These are phyloP conservation scores for Crocallis elinguaria DNA, from an alignment of 2,888 invertebrate genomes.

Conservation along the genomic window DNA sequence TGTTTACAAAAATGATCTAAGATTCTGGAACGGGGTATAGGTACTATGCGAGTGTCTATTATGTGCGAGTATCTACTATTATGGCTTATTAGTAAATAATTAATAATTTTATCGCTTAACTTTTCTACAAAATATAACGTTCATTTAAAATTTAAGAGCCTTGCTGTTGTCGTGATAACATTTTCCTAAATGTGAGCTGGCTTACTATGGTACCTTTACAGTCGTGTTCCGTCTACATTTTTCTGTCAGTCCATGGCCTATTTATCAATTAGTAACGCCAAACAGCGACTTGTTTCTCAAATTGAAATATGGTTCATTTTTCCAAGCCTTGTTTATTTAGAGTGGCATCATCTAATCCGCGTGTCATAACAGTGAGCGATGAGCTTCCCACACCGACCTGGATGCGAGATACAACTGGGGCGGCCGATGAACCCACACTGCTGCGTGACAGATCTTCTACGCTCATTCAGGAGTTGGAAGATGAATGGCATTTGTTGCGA, in stretches of 20 bases:
- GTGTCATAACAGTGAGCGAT: slow-evolving; percentile 38
- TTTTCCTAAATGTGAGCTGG: too few species aligned
- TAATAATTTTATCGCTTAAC: too few species aligned
- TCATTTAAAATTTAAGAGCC: too few species aligned
- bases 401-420: slow-evolving; percentile 13
- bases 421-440: slow-evolving; percentile 44
- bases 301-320: slow-evolving; percentile 8
- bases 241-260: slow-evolving; percentile 4
- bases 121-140: too few species aligned
- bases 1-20: too few species aligned
- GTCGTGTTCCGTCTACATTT: too few species aligned
- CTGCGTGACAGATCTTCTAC: slow-evolving; percentile 31
- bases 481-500: slow-evolving; percentile 11
- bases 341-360: slow-evolving; percentile 17
- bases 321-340: slow-evolving; percentile 11
- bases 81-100: too few species aligned
- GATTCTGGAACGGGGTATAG: too few species aligned
- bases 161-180: too few species aligned
- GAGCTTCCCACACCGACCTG: slow-evolving; percentile 44
- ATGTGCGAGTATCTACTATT: too few species aligned
- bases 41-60: too few species aligned
- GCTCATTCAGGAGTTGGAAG: slow-evolving; percentile 15
- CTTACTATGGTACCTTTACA: too few species aligned
- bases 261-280: slow-evolving; percentile 8
- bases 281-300: slow-evolving; percentile 4